Percentiles rank a stretch among this genome's conserved stretches.
Evolutionary conservation across 2,888 invertebrate species (phyloP).

Genomic region (Pandemis corylana): DNA sequence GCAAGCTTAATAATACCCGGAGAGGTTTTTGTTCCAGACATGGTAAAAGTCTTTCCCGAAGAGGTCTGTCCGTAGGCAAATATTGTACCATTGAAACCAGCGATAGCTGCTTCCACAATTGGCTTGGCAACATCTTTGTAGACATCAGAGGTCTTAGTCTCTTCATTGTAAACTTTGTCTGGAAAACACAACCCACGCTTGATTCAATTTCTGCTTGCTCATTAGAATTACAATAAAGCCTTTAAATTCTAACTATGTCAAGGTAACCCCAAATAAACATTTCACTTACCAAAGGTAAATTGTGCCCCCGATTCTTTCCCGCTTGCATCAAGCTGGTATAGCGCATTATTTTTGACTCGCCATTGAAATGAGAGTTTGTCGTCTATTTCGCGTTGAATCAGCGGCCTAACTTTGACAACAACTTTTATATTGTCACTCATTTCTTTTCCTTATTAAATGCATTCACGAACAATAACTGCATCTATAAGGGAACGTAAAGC

Average conservation of each 20-base stretch:
- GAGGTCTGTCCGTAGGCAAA: slow-evolving; percentile 97
- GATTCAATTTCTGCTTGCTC: slow-evolving; percentile 45
- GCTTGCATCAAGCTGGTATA: slow-evolving; percentile 84
- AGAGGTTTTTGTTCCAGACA: slow-evolving; percentile 89
- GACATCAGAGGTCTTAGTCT: slow-evolving; percentile 85
- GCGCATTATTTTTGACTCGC: slow-evolving; percentile 85
- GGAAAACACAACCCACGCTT: slow-evolving; percentile 58
- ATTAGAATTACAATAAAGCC: slow-evolving; percentile 52
- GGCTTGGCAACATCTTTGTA: slow-evolving; percentile 89
- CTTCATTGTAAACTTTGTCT: slow-evolving; percentile 90
- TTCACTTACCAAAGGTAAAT: slow-evolving; percentile 74
- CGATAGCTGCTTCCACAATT: slow-evolving; percentile 88
- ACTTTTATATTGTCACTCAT: slow-evolving; percentile 90
- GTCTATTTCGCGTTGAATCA: slow-evolving; percentile 87
- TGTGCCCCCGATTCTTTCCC: slow-evolving; percentile 64
- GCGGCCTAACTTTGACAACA: slow-evolving; percentile 89
- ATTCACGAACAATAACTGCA: slow-evolving; percentile 37
- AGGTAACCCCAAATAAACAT: slow-evolving; percentile 50
- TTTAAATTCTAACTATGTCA: slow-evolving; percentile 24
- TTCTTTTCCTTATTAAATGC: slow-evolving; percentile 53
- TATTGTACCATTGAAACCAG: slow-evolving; percentile 94
- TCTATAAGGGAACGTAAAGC: background rate
- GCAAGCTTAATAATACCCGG: slow-evolving; percentile 91
- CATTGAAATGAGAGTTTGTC: slow-evolving; percentile 85
- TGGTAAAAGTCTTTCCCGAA: slow-evolving; percentile 94